A percentile compares a stretch with the other conserved stretches of the same genome.
phyloP scores from a whole-genome alignment of 2,113 vertebrate genomes.

The Pseudolaguvia tuberculata region DNA sequence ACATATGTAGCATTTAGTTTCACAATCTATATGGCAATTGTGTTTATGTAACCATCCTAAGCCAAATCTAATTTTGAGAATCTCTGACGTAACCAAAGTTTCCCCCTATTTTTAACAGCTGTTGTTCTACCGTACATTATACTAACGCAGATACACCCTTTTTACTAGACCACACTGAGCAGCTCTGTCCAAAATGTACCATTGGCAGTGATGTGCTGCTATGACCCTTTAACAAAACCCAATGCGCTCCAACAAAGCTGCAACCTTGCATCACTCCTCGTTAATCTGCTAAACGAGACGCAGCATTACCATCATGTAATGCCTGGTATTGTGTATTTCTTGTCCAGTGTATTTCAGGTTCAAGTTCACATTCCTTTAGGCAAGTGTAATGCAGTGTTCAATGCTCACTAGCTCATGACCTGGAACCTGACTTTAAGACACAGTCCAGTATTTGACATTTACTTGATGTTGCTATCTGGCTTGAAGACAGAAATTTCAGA shows the following conservation, averaged over 20 bases:
- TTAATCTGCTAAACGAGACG: constrained; percentile 36
- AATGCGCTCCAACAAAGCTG: constrained; percentile 9
- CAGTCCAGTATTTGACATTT: constrained; percentile 61
- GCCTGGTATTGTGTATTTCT: constrained; percentile 52
- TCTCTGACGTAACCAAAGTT: background rate
- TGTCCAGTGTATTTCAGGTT: constrained; percentile 52
- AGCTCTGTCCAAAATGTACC: constrained; percentile 15
- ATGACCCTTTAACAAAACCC: constrained; percentile 21
- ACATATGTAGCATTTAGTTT: background rate
- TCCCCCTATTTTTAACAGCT: background rate
- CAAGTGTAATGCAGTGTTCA: constrained; percentile 64
- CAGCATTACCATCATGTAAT: constrained; percentile 41
- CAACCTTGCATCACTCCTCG: constrained; percentile 12
- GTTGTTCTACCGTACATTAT: constrained; percentile 10
- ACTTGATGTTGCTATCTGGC: constrained; percentile 53
- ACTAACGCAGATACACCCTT: constrained; percentile 7
- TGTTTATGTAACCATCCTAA: background rate
- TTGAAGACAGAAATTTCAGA: constrained; percentile 46
- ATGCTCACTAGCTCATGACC: constrained; percentile 62
- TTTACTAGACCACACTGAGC: constrained; percentile 6
- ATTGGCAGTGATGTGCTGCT: constrained; percentile 23
- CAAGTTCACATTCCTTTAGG: constrained; percentile 68
- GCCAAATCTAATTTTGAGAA: background rate
- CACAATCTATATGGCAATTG: background rate
- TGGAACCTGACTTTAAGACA: constrained; percentile 63